These are phyloP conservation scores for Thera britannica DNA, from an alignment of 2,888 invertebrate species.

Conservation along the genomic window DNA sequence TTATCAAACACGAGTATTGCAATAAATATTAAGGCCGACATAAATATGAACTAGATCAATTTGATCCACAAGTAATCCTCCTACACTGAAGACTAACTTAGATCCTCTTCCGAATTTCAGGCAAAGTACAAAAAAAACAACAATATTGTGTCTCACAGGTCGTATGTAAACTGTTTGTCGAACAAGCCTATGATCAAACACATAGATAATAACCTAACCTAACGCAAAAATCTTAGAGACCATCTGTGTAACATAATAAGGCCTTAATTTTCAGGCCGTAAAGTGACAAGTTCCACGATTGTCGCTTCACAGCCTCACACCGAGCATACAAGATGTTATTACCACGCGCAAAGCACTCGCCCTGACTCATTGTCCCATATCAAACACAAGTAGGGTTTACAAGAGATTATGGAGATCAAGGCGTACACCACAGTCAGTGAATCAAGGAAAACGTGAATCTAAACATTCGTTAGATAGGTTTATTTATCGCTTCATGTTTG, in stretches of 20 bases:
- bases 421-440: background rate
- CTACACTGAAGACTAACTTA: background rate
- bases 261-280: constrained; percentile 42
- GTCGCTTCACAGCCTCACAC: constrained; percentile 28
- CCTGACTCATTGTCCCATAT: background rate
- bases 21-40: constrained; percentile 24
- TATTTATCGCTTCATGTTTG: too few species aligned
- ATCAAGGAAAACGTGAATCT: constrained; percentile 1
- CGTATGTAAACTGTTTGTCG: background rate
- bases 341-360: background rate
- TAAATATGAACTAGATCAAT: constrained; percentile 25
- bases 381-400: background rate
- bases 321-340: constrained; percentile 14
- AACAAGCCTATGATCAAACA: background rate
- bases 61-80: constrained; percentile 20
- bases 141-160: too few species aligned
- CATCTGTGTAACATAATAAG: constrained; percentile 52
- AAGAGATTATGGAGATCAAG: background rate
- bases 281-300: constrained; percentile 20
- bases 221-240: constrained; percentile 43
- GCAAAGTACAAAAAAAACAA: background rate
- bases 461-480: background rate
- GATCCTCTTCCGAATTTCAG: background rate
- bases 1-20: constrained; percentile 31
- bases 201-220: constrained; percentile 9